Evolutionary conservation across 2,888 invertebrate species (phyloP), one percentile per base, ranked within the genome.

Genomic region (Amblyteles armatorius): DNA sequence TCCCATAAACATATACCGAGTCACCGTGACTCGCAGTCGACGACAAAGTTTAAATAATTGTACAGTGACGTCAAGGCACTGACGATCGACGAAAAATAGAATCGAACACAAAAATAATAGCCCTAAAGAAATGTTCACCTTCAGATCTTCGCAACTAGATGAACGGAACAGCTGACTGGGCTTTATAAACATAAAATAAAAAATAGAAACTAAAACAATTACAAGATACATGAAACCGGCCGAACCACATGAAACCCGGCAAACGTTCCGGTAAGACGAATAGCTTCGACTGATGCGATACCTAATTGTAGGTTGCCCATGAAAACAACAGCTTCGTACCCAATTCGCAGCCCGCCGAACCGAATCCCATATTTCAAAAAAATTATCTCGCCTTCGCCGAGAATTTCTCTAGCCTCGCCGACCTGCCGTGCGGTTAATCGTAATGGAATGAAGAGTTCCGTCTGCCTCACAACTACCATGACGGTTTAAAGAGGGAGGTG

Each of bases 401-500:
- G 29, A 73, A 44, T 60, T 73, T 73, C 60, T 44, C 60, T 29
- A 44, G 4, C 60, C 29, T 73, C n/a, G 29, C 5, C 29, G n/a
- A 19, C 19, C 52, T 19, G n/a, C 36, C 13, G n/a, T 55, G 57
- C 55, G 16, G n/a, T 44, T 60, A 36, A 29, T 26, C 36, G 19
- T 48, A 57, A 71, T 80, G 52, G 36, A 77, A 71, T 80, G 65
- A 80, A 84, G 4, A 1, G 68, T 29, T 57, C 13, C 22, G 68
- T 78, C 74, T 40, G 65, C 16, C n/a, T 36, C 67, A 16, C n/a
- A 63, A 73, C 63, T 22, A n/a, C 26, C 36, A 60, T 73, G 77
- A 80, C 76, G 40, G 78, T 68, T 80, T 44, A 60, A 68, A 73
- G 36, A 73, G 77, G 57, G 68, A 77, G 77, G 78, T 73, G 81